phyloP scores from a whole-genome alignment of 2,797 vertebrate genomes.

The Brachyalestes nurse region DNA sequence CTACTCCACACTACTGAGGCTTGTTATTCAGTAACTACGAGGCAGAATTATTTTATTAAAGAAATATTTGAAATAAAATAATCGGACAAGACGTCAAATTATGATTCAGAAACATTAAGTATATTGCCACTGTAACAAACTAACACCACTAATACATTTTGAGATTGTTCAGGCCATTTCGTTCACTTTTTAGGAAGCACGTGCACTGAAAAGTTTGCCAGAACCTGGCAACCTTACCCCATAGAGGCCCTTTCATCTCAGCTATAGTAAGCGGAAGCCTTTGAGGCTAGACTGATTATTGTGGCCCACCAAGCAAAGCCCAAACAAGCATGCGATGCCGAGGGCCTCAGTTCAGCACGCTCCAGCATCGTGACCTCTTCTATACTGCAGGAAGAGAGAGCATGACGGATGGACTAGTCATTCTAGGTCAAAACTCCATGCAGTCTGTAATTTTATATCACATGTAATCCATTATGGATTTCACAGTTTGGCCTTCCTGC shows the following conservation, averaged over 20 bases:
- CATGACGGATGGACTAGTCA: slow-evolving; percentile 53
- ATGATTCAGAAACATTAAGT: neutral
- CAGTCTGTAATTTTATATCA: slow-evolving; percentile 39
- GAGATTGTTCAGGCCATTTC: neutral
- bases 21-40: neutral
- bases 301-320: slow-evolving; percentile 32
- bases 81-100: neutral
- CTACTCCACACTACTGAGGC: neutral
- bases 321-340: slow-evolving; percentile 44
- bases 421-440: slow-evolving; percentile 53
- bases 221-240: neutral
- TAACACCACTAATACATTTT: neutral
- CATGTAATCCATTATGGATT: slow-evolving; percentile 61
- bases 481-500: slow-evolving; percentile 36
- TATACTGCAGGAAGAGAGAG: slow-evolving; percentile 39
- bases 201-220: neutral
- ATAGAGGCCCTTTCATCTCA: slow-evolving; percentile 44
- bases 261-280: slow-evolving; percentile 42
- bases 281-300: slow-evolving; percentile 42
- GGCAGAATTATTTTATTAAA: neutral
- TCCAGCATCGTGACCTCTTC: slow-evolving; percentile 40
- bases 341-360: slow-evolving; percentile 33
- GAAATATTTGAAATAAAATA: neutral
- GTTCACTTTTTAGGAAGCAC: neutral
- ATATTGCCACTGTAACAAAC: neutral